Evolutionary conservation across 2,797 vertebrate genomes (phyloP).

Genomic region (Cyprinodon diabolis): DNA sequence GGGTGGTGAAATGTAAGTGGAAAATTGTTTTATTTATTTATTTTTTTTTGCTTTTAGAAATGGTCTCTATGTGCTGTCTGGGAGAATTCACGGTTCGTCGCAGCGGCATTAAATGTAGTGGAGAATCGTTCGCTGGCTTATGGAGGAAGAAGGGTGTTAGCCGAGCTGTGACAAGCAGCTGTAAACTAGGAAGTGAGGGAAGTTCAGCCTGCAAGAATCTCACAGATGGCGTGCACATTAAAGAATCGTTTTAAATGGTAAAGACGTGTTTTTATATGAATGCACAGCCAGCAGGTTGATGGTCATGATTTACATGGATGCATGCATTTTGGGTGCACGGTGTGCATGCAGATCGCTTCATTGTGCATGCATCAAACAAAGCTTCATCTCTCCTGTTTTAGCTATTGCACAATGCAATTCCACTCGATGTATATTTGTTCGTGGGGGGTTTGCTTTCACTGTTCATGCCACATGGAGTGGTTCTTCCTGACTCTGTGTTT

Average conservation of each 20-base stretch:
- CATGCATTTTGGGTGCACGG: slow-evolving; percentile 16
- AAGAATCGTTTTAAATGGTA: slow-evolving; percentile 17
- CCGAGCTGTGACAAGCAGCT: slow-evolving; percentile 73
- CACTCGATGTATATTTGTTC: slow-evolving; percentile 42
- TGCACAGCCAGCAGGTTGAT: neutral
- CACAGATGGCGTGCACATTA: neutral
- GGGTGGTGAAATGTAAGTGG: slow-evolving; percentile 96
- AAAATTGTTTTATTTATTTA: neutral
- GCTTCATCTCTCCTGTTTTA: neutral
- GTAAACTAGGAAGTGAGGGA: slow-evolving; percentile 87
- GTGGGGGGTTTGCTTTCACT: slow-evolving; percentile 37
- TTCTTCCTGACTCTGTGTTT: slow-evolving; percentile 59
- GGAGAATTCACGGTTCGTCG: slow-evolving; percentile 34
- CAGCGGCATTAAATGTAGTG: slow-evolving; percentile 39
- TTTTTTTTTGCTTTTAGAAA: neutral
- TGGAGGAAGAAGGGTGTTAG: slow-evolving; percentile 82
- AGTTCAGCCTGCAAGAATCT: slow-evolving; percentile 53
- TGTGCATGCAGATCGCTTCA: slow-evolving; percentile 55
- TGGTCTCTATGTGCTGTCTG: slow-evolving; percentile 9
- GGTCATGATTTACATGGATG: neutral
- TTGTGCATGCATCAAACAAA: slow-evolving; percentile 63
- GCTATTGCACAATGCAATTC: slow-evolving; percentile 51
- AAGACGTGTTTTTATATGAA: neutral
- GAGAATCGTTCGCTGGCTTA: slow-evolving; percentile 49
- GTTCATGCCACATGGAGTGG: slow-evolving; percentile 43